Conservation (phyloP, 92 coral and sea anemone genomes). For the Siderastrea siderea region DNA sequence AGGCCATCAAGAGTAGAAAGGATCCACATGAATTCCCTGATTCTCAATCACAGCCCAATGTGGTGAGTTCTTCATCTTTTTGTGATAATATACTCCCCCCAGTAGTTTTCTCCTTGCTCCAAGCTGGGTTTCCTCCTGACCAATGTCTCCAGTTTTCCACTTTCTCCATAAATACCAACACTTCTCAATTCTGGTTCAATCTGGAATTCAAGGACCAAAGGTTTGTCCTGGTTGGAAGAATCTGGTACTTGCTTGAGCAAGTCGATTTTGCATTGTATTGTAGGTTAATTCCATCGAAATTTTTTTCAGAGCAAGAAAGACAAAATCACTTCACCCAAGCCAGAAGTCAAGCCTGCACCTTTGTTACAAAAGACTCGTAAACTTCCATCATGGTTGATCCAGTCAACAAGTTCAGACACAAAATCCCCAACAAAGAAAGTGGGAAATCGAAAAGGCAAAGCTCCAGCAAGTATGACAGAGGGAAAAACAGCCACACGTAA, state of each 20-base stretch:
- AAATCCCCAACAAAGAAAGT: constrained; percentile 25
- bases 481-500: constrained; percentile 1
- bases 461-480: not conserved
- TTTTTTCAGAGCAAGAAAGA: constrained; percentile 16
- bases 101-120: too few species aligned
- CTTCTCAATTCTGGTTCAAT: too few species aligned
- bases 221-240: too few species aligned
- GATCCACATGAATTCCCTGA: not conserved
- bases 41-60: too few species aligned
- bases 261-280: not conserved
- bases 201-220: too few species aligned
- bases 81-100: too few species aligned
- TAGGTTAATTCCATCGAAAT: not conserved
- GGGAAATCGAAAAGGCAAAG: constrained; percentile 31
- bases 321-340: constrained; percentile 13
- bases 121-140: too few species aligned
- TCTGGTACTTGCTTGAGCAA: too few species aligned
- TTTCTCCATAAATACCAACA: too few species aligned
- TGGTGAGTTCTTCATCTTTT: not conserved
- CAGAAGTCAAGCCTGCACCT: constrained; percentile 64
- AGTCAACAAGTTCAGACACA: constrained; percentile 10
- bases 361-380: constrained; percentile 80
- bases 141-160: too few species aligned
- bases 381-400: constrained; percentile 90
- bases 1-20: not conserved